These are phyloP conservation scores for Drosophila sturtevanti DNA, from an alignment of 1,140 invertebrate genomes.

Conservation along the genomic window DNA sequence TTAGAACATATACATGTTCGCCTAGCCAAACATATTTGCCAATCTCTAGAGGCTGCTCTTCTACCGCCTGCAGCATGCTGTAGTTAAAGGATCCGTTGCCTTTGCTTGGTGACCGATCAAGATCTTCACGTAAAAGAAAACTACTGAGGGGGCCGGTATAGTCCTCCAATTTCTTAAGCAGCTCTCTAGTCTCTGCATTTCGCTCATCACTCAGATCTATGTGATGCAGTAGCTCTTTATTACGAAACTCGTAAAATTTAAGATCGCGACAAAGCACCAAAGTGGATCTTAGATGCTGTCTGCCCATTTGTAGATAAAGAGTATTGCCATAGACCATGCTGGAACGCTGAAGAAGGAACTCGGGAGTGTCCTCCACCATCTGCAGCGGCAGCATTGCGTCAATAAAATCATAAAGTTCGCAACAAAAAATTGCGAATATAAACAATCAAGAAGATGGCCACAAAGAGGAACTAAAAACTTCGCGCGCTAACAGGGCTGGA, in stretches of 20 bases:
- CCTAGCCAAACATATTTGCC: conserved; percentile 58
- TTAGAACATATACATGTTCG: conserved; percentile 44
- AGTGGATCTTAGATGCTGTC: conserved; percentile 11
- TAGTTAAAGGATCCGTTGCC: conserved; percentile 18
- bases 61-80: conserved; percentile 41
- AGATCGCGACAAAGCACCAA: conserved; percentile 43
- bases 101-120: neutral
- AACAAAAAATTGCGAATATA: neutral
- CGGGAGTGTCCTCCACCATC: conserved; percentile 50
- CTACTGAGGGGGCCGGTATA: conserved; percentile 52
- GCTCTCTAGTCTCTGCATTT: conserved; percentile 1
- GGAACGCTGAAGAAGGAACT: conserved; percentile 46
- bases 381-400: conserved; percentile 38
- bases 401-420: neutral
- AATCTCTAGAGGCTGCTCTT: conserved; percentile 46
- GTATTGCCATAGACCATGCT: conserved; percentile 45
- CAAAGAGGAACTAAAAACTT: conserved; percentile 7
- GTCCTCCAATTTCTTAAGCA: conserved; percentile 11
- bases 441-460: conserved; percentile 17
- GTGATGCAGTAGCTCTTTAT: conserved; percentile 50
- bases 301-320: conserved; percentile 26
- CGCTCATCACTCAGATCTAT: conserved; percentile 33
- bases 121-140: conserved; percentile 42
- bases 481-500: conserved; percentile 4
- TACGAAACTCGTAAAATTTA: conserved; percentile 58